Evolutionary conservation across 30 jellyfish, hydroid and myxozoan genomes (phyloP), one percentile per base, ranked within the genome.

Genomic region (Hydractinia echinata): DNA sequence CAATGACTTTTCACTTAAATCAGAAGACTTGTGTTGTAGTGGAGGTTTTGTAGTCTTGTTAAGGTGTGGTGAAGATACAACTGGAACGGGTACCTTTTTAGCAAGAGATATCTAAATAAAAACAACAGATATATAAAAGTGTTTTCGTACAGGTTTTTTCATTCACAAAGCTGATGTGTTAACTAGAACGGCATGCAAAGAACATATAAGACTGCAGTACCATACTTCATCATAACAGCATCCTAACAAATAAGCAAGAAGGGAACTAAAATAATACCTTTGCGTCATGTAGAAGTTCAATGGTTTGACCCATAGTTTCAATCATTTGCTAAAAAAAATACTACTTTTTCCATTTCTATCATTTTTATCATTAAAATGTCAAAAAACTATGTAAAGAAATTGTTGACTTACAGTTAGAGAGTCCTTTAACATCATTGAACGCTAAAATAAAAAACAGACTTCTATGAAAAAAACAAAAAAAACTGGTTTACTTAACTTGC

Each of bases 31-130:
- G 0, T 48, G 30, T 30, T 50, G 14, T 0, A 48, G 81, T 53
- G 76, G 72, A 18, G 14, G 73, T 13, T 30, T 51, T 50, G 72
- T 20, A 0, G 58, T 73, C 11, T 30, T 49, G 81, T 48, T 20
- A 5, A 85, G 67, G 51, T 81, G 19, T 6, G 51, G 79, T n/a
- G 83, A 86, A 0, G 89, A 58, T 44, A 90, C 70, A 5, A 90
- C 67, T 13, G 97, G 97, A 53, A 90, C 97, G 10, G 97, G 95
- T 81, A 90, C 89, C 67, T 90, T 90, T 79, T 84, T 90, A 79
- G 89, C 78, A 93, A 90, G 69, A 4, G 95, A 70, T 8, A 86
- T 85, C 97, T 90, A 81, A 50, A 51, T 21, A 44, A 53, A 56
- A 84, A 73, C 18, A 44, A 61, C n/a, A 19, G 66, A 64, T 7